Base-by-base conservation (phyloP, 2,888 invertebrate genomes). In the Drosophila infuscata region DNA sequence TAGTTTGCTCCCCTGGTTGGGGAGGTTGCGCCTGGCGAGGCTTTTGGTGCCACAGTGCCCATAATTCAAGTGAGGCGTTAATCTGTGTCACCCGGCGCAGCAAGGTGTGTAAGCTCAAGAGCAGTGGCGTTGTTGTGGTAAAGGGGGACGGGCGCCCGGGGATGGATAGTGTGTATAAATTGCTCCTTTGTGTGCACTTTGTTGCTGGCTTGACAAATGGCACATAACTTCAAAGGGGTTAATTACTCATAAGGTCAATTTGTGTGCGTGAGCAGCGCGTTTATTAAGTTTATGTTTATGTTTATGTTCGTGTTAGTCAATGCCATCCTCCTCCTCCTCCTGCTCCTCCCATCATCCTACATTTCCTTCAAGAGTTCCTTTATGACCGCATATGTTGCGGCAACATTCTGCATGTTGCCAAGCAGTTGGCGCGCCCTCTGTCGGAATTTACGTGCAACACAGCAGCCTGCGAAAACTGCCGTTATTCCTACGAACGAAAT, bases 31-130 rank as follows among this genome's bases (percentile, higher is more conserved):
- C 25, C 35, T 15, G 56, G 60, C 54, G 51, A 4, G 63, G 49
- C 71, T 62, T 48, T 38, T 67, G 75, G 41, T 36, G 70, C 66
- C 61, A 59, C 36, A 38, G 12, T 6, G 70, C 59, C 80, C 84
- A 84, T 87, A 87, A 87, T 76, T 86, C 86, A 88, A 73, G 77
- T 74, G 70, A 74, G 78, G 82, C 83, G 85, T 77, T 87, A 86
- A 87, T 87, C 86, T 86, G 76, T 76, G 86, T 88, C 88, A 86
- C 78, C 86, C 84, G 74, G 81, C 79, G 59, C 71, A 33, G 49
- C 56, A 43, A 64, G 56, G 53, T 30, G 48, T 51, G 64, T 30
- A 36, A 35, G 17, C 59, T 56, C 32, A 33, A 61, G 54, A 38
- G 60, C 17, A n/a, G 25, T 12, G 12, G 7, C 17, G 3, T 17